phyloP scores from a whole-genome alignment of 2,113 vertebrate species.

The Callorhinus ursinus region DNA sequence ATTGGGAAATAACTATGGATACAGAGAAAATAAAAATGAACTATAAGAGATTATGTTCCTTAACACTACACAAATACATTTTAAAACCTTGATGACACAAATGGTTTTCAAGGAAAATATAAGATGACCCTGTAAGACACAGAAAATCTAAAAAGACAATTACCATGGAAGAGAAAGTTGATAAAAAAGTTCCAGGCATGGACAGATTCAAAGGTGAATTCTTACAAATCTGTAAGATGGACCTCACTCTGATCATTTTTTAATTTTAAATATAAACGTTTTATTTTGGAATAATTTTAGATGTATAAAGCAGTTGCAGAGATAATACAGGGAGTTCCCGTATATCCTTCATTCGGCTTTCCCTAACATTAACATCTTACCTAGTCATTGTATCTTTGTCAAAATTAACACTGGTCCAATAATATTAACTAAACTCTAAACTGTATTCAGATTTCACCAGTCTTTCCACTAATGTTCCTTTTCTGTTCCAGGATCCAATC shows the following conservation, averaged over 20 bases:
- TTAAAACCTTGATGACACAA: slow-evolving; percentile 14
- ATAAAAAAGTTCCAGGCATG: neutral
- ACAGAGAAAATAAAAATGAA: slow-evolving; percentile 47
- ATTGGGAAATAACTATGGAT: slow-evolving; percentile 17
- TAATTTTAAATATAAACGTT: neutral
- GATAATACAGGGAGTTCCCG: neutral
- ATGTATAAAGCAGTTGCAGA: neutral
- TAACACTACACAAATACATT: neutral
- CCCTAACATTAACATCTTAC: slow-evolving; percentile 19
- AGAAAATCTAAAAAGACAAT: slow-evolving; percentile 34
- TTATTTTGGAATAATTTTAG: neutral
- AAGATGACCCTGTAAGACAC: neutral
- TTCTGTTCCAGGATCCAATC: neutral
- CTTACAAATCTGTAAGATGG: neutral
- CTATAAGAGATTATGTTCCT: neutral
- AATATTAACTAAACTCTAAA: slow-evolving; percentile 12
- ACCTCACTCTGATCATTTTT: neutral
- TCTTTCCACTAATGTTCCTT: neutral
- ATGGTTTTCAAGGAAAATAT: slow-evolving; percentile 6
- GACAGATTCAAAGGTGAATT: neutral
- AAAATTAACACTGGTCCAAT: slow-evolving; percentile 26
- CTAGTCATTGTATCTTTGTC: neutral
- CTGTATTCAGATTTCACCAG: neutral
- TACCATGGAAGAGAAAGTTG: neutral
- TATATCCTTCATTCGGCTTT: neutral